phyloP scores from a whole-genome alignment of 2,797 vertebrate genomes.

The Odontamblyopus rebecca region DNA sequence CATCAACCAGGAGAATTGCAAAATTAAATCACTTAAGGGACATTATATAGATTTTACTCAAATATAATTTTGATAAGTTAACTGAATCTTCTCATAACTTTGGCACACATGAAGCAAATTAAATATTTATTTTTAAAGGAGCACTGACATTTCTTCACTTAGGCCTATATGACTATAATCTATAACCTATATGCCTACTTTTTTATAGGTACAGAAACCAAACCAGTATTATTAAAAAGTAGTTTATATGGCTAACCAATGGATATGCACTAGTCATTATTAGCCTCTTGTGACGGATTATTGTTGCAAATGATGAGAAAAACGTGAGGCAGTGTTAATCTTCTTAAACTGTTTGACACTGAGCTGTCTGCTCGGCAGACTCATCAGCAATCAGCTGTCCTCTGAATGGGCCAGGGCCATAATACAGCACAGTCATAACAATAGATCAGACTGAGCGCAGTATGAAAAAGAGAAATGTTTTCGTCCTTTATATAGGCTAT shows the following conservation, averaged over 20 bases:
- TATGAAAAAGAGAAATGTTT: not conserved
- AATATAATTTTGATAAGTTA: slow-evolving; percentile 73
- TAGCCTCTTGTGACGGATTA: slow-evolving; percentile 60
- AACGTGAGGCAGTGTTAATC: slow-evolving; percentile 74
- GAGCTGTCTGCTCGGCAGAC: slow-evolving; percentile 77
- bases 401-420: slow-evolving; percentile 32
- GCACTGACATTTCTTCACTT: not conserved
- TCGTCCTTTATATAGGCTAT: not conserved
- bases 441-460: slow-evolving; percentile 2
- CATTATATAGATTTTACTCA: slow-evolving; percentile 75
- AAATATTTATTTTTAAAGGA: not conserved
- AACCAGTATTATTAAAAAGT: slow-evolving; percentile 3
- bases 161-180: not conserved
- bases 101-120: not conserved
- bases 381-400: slow-evolving; percentile 59
- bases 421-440: slow-evolving; percentile 13
- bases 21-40: slow-evolving; percentile 79
- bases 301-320: slow-evolving; percentile 61
- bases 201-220: slow-evolving; percentile 24
- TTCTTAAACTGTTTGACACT: slow-evolving; percentile 71
- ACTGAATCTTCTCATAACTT: slow-evolving; percentile 74
- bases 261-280: slow-evolving; percentile 46
- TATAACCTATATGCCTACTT: not conserved
- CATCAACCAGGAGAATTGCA: slow-evolving; percentile 75
- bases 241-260: not conserved